Evolutionary conservation across 2,797 vertebrate species (phyloP), one percentile per base, ranked within the genome.

Genomic region (Coranthus polyacanthus): DNA sequence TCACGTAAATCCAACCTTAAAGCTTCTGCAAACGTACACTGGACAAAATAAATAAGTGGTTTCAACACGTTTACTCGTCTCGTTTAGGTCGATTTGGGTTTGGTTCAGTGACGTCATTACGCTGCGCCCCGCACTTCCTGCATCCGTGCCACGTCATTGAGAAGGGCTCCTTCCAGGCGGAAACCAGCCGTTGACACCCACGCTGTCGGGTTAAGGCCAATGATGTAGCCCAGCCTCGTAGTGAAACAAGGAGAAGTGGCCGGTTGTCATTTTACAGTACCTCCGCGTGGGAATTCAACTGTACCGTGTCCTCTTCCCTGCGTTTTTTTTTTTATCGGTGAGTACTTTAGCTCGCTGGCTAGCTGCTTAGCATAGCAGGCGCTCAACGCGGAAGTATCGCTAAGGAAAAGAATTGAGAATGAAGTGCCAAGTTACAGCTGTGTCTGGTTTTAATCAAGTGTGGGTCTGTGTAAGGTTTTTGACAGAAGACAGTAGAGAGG

Each of bases 91-190:
- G n/a, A n/a, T n/a, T n/a, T n/a, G n/a, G n/a, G n/a, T n/a, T n/a
- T n/a, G n/a, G n/a, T 2, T 32, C 29, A 1, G 29, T 32, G 43
- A 84, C 84, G 88, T 88, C 75, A 86, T 10, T 34, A 0, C 5
- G 22, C 32, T 55, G 79, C 86, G 78, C 78, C 75, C 50, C 13
- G 20, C 15, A 32, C 24, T 3, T 29, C 38, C n/a, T 17, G 43
- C 36, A 3, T 37, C 15, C 38, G 2, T 77, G 90, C 90, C 90
- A 92, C 92, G 88, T 93, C 90, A 87, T 44, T 62, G 75, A 15
- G 16, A 38, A 15, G 52, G 9, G 36, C 44, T 42, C 5, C 0
- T 34, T 47, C 20, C 6, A 67, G 37, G 60, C 62, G 76, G 77
- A 82, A 79, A 42, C 34, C 29, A 3, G 3, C 20, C 0, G 21